Conservation (phyloP, 2,113 vertebrate genomes). For the Lamprologus tigripictilis region DNA sequence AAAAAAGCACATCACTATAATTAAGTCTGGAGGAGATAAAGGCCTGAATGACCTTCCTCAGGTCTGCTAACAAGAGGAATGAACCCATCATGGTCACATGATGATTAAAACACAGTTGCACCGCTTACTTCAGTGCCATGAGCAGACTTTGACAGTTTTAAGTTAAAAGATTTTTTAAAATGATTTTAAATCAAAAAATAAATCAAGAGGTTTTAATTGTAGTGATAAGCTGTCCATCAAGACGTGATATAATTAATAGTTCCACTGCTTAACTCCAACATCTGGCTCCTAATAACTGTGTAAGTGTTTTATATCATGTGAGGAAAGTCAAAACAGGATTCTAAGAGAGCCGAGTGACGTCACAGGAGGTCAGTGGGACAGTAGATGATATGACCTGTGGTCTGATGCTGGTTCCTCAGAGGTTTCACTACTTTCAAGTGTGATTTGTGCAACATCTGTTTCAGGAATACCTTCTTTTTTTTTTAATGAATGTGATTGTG, state of each 20-base stretch:
- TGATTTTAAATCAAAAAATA: not conserved
- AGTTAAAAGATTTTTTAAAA: rapidly evolving
- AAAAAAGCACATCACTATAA: not conserved
- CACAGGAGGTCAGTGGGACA: not conserved
- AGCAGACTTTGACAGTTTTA: not conserved
- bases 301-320: not conserved
- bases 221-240: not conserved
- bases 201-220: not conserved
- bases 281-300: not conserved
- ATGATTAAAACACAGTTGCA: not conserved
- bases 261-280: not conserved
- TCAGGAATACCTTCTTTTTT: too few relatives aligned
- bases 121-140: not conserved
- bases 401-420: not conserved
- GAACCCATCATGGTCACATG: not conserved
- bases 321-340: not conserved
- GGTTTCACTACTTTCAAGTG: not conserved
- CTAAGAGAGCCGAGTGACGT: not conserved
- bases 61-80: not conserved
- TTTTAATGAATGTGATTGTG: not conserved
- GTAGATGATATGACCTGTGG: not conserved
- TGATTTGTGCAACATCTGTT: not conserved
- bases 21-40: not conserved
- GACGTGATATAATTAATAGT: not conserved
- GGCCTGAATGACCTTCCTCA: not conserved